These are phyloP conservation scores for Panzeria rudis DNA, from an alignment of 2,888 invertebrate genomes.

Conservation along the genomic window DNA sequence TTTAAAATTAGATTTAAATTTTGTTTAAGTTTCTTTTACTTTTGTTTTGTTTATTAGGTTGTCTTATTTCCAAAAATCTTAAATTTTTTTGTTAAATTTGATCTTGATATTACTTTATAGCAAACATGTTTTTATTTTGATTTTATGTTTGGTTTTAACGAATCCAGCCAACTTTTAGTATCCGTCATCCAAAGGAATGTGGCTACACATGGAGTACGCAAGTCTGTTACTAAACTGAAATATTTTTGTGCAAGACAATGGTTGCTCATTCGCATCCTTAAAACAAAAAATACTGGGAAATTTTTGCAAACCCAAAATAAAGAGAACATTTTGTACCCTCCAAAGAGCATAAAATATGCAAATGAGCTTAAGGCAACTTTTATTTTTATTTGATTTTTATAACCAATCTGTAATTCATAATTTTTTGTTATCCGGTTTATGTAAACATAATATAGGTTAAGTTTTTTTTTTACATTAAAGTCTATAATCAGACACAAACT, in stretches of 20 bases:
- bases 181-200: conserved; percentile 56
- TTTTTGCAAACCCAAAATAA: not conserved
- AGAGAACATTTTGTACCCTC: not conserved
- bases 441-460: conserved; percentile 66
- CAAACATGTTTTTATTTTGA: conserved; percentile 59
- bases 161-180: conserved; percentile 27
- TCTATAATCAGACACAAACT: conserved; percentile 41
- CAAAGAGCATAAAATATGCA: not conserved
- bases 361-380: conserved; percentile 1
- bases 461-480: conserved; percentile 36
- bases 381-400: conserved; percentile 9
- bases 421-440: conserved; percentile 23
- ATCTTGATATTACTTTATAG: not conserved
- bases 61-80: not conserved
- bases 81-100: not conserved
- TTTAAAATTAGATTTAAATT: too few species aligned
- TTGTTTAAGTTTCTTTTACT: not conserved
- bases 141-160: conserved; percentile 54
- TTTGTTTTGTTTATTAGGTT: not conserved
- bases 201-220: conserved; percentile 64
- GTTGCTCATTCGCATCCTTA: conserved; percentile 23
- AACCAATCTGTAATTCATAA: conserved; percentile 28
- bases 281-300: conserved; percentile 59
- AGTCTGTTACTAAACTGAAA: conserved; percentile 67
- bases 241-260: conserved; percentile 37